Percentiles rank a stretch among this genome's conserved stretches.
Conservation (phyloP, 2,888 invertebrate species). For the Eupithecia inturbata region DNA sequence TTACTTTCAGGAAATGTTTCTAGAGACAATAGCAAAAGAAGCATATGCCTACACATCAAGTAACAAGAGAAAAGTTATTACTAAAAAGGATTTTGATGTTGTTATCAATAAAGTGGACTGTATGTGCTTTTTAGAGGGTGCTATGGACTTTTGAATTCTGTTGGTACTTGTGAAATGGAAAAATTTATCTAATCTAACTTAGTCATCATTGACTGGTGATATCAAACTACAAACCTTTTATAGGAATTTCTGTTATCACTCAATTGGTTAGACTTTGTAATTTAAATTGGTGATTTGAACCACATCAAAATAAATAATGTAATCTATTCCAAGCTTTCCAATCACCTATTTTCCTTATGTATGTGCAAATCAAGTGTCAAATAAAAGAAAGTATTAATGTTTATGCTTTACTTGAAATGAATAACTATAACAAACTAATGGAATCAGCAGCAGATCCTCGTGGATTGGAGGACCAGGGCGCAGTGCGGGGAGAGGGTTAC, state of each 20-base stretch:
- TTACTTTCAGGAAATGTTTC: constrained; percentile 90
- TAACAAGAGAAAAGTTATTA: constrained; percentile 92
- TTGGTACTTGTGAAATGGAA: background rate
- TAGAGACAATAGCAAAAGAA: constrained; percentile 92
- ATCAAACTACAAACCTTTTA: background rate
- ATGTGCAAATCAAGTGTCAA: background rate
- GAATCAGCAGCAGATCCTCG: constrained; percentile 45
- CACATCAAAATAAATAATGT: background rate
- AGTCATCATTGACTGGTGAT: background rate
- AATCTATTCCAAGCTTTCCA: background rate
- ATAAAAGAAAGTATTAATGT: constrained; percentile 1
- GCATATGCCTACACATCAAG: constrained; percentile 88
- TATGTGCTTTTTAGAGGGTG: constrained; percentile 93
- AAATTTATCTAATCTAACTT: background rate
- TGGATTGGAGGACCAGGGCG: constrained; percentile 55
- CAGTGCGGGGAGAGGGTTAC: constrained; percentile 59
- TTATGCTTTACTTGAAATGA: background rate
- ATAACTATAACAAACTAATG: constrained; percentile 6
- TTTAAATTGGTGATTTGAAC: background rate
- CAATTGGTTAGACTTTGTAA: background rate
- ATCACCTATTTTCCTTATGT: background rate
- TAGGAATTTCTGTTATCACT: background rate
- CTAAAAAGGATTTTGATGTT: constrained; percentile 91
- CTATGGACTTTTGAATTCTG: constrained; percentile 84
- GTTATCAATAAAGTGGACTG: constrained; percentile 91